phyloP scores from a whole-genome alignment of 1,140 invertebrate species.

The Helicoverpa armigera region DNA sequence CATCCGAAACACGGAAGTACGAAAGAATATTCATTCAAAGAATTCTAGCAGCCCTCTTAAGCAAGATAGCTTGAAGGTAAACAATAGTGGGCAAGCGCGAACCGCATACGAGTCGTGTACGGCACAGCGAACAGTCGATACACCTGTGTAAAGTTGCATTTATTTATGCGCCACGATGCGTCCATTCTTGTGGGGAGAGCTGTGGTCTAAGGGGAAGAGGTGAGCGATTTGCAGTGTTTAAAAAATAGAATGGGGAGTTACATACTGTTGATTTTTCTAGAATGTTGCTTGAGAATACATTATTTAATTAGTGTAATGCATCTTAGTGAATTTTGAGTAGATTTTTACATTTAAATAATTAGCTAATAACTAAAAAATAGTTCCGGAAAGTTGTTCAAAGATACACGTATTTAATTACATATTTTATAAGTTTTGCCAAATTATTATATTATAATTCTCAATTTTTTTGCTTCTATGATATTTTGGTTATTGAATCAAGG shows the following conservation, averaged over 20 bases:
- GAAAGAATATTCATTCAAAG: background rate
- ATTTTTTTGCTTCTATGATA: too few relatives aligned
- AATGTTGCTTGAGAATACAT: too few relatives aligned
- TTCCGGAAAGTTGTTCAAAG: too few relatives aligned
- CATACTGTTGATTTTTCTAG: background rate
- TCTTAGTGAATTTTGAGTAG: too few relatives aligned
- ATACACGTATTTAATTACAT: too few relatives aligned
- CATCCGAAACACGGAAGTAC: too few relatives aligned
- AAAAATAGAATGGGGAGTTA: background rate
- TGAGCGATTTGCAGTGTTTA: constrained; percentile 37
- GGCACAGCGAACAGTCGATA: constrained; percentile 55
- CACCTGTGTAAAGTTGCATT: constrained; percentile 77
- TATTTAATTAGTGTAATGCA: too few relatives aligned
- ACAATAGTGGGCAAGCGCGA: constrained; percentile 17
- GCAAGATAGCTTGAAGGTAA: constrained; percentile 16
- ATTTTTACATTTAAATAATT: too few relatives aligned
- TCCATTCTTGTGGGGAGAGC: constrained; percentile 48
- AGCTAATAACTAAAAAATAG: too few relatives aligned
- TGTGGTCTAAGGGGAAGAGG: constrained; percentile 37
- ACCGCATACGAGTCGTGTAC: constrained; percentile 36
- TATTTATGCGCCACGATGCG: constrained; percentile 68
- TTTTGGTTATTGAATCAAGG: too few relatives aligned
- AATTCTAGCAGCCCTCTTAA: constrained; percentile 40
- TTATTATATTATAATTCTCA: too few relatives aligned
- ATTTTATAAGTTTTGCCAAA: too few relatives aligned